A percentile compares a stretch with the other conserved stretches of the same genome.
These are phyloP conservation scores for Sciurus carolinensis DNA, from an alignment of 2,797 vertebrate species.

Conservation along the genomic window DNA sequence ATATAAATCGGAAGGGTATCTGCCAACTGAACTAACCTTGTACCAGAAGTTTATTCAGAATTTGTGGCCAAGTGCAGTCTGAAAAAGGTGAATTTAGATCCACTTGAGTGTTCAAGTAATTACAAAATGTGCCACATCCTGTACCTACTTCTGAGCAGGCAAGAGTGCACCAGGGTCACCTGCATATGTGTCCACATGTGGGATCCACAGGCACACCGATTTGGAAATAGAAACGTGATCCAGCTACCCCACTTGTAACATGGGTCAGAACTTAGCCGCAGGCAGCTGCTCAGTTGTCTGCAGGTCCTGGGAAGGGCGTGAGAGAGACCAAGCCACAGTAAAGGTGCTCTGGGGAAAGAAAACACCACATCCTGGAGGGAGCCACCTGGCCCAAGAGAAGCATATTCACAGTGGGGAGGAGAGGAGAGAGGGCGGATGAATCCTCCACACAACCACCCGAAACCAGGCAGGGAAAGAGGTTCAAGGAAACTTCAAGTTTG, in stretches of 20 bases:
- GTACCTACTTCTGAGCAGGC: neutral
- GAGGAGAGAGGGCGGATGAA: neutral
- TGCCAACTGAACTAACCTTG: constrained; percentile 40
- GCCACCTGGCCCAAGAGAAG: neutral
- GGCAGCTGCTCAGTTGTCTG: neutral
- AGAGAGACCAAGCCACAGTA: neutral
- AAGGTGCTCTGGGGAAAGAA: no score
- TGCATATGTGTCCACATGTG: neutral
- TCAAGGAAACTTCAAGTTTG: neutral
- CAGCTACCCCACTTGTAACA: neutral
- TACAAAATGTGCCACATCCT: neutral
- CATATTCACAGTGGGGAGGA: neutral
- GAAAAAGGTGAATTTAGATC: constrained; percentile 22
- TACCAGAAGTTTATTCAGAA: neutral
- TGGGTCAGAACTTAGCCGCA: neutral
- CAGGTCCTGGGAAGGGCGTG: neutral
- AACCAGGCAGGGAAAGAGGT: neutral
- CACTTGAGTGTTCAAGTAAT: neutral
- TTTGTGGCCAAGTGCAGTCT: constrained; percentile 18
- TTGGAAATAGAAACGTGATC: constrained; percentile 24
- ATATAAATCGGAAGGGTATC: neutral
- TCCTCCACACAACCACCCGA: neutral
- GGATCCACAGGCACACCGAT: neutral
- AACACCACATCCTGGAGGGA: neutral
- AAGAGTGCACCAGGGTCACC: neutral